A percentile compares a stretch with the other conserved stretches of the same genome.
Conservation (phyloP, 2,888 invertebrate species). For the Acanthococcus lagerstroemiae region DNA sequence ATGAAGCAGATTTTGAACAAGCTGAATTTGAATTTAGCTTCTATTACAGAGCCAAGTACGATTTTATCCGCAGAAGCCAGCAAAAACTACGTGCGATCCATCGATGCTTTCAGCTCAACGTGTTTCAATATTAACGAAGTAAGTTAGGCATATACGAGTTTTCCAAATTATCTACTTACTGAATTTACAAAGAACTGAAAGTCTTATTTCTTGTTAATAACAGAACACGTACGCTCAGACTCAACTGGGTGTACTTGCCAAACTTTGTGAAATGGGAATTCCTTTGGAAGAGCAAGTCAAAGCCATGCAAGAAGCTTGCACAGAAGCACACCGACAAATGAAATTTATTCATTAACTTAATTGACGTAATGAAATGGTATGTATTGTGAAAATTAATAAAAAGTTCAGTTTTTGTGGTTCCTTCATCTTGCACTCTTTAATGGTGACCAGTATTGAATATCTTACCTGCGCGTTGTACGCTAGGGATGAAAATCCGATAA, state of each 20-base stretch:
- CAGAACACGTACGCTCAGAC: neutral
- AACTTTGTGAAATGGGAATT: neutral
- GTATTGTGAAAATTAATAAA: no score
- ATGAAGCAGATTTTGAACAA: slow-evolving; percentile 3
- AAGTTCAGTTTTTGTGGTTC: no score
- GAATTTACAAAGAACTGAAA: no score
- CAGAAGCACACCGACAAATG: neutral
- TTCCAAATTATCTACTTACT: no score
- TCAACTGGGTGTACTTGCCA: neutral
- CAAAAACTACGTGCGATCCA: neutral
- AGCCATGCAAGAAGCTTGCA: neutral
- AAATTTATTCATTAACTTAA: neutral
- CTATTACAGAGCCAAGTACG: neutral
- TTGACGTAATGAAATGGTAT: no score
- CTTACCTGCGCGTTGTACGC: no score
- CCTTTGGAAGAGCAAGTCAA: neutral
- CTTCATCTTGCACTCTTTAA: no score
- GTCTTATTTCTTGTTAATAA: no score
- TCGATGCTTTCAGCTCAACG: neutral
- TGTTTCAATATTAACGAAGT: slow-evolving; percentile 11
- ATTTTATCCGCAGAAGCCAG: neutral
- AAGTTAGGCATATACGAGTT: neutral
- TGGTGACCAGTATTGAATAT: no score
- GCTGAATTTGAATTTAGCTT: neutral
- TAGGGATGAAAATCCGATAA: no score